Evolutionary conservation across 2,888 invertebrate genomes (phyloP).

Genomic region (Pseudococcus longispinus): DNA sequence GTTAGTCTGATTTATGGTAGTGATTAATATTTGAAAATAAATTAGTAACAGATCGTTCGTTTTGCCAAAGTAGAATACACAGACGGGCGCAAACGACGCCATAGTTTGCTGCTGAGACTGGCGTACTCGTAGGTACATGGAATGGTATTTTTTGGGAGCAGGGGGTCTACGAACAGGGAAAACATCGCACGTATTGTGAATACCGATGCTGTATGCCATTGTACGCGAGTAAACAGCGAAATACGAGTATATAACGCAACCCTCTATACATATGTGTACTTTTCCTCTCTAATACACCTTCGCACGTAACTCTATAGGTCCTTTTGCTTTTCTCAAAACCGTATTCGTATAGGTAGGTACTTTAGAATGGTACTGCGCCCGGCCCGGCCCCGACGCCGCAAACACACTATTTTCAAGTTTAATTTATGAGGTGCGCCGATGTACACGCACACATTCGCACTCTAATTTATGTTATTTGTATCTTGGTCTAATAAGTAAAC

Average conservation of each 20-base stretch:
- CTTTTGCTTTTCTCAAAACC: constrained; percentile 10
- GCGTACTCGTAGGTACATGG: background rate
- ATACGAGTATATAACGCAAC: background rate
- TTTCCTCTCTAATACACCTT: background rate
- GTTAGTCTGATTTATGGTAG: constrained; percentile 52
- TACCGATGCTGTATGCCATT: constrained; percentile 21
- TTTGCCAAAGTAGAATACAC: background rate
- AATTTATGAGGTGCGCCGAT: constrained; percentile 30
- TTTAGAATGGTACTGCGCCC: background rate
- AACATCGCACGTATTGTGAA: background rate
- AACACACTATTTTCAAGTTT: background rate
- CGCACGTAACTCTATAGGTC: background rate
- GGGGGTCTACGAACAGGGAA: too few relatives aligned
- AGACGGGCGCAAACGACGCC: background rate
- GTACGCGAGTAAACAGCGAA: background rate
- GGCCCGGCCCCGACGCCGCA: background rate
- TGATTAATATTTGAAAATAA: constrained; percentile 55
- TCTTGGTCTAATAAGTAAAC: constrained; percentile 40
- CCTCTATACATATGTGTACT: constrained; percentile 2
- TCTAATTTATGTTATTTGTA: constrained; percentile 43
- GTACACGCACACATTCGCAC: background rate
- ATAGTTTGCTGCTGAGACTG: background rate
- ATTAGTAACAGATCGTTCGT: constrained; percentile 54
- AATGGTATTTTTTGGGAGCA: background rate
- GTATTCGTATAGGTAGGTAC: background rate